Percentiles rank a stretch among this genome's conserved stretches.
phyloP scores from a whole-genome alignment of 2,113 vertebrate species.

The Lepisosteus osseus region DNA sequence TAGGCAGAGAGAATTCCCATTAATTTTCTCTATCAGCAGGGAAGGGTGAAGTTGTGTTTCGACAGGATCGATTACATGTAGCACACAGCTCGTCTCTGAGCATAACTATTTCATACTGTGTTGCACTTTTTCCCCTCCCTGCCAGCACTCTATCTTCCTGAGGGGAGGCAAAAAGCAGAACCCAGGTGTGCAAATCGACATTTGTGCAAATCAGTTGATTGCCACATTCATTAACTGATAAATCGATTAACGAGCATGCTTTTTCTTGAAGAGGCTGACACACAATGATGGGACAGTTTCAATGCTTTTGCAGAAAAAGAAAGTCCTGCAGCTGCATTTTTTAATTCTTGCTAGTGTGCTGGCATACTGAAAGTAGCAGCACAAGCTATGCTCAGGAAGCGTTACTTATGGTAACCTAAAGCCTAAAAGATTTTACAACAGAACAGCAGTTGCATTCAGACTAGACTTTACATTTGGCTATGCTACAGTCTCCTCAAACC shows the following conservation, averaged over 20 bases:
- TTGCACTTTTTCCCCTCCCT: background rate
- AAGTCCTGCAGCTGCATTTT: conserved; percentile 27
- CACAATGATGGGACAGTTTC: conserved; percentile 39
- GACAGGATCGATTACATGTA: conserved; percentile 8
- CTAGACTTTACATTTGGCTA: no score
- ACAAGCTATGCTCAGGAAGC: background rate
- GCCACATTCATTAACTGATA: conserved; percentile 61
- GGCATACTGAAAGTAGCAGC: no score
- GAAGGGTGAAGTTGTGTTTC: background rate
- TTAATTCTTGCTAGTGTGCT: conserved; percentile 28
- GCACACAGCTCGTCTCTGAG: conserved; percentile 27
- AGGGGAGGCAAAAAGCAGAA: conserved; percentile 35
- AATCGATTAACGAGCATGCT: conserved; percentile 54
- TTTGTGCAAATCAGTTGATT: conserved; percentile 56
- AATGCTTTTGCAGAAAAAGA: conserved; percentile 27
- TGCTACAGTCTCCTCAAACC: no score
- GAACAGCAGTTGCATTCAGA: no score
- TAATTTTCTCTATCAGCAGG: background rate
- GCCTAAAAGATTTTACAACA: background rate
- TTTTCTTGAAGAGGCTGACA: conserved; percentile 45
- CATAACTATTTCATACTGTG: conserved; percentile 20
- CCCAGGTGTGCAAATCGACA: conserved; percentile 38
- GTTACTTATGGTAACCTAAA: background rate
- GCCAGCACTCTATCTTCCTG: conserved; percentile 30
- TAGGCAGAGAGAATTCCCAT: background rate